A percentile compares a stretch with the other conserved stretches of the same genome.
Evolutionary conservation across 1,140 invertebrate genomes (phyloP).

Genomic region (Macrotrachela quadricornifera): DNA sequence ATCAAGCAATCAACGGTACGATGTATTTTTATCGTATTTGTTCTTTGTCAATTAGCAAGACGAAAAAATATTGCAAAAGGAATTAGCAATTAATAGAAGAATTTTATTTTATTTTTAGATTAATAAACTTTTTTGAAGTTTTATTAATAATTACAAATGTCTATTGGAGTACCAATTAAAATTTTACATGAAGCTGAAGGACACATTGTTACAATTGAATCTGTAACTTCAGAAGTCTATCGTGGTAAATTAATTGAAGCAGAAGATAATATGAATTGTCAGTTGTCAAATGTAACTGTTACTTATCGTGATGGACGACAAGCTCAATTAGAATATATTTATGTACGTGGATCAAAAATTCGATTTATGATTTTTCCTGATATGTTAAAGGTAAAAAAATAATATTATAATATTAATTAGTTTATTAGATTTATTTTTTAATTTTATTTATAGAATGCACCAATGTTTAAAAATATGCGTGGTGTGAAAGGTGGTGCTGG

Average conservation of each 20-base stretch:
- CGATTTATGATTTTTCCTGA: constrained; percentile 94
- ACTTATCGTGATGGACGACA: constrained; percentile 60
- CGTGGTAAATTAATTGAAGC: constrained; percentile 93
- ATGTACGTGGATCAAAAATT: constrained; percentile 92
- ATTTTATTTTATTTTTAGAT: no score
- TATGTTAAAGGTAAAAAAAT: constrained; percentile 70
- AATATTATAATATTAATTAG: constrained; percentile 90
- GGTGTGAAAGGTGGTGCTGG: constrained; percentile 32
- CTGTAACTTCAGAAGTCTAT: constrained; percentile 68
- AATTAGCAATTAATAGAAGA: no score
- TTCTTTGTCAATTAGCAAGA: no score
- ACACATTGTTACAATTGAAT: constrained; percentile 92
- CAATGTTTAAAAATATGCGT: constrained; percentile 20
- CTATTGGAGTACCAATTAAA: constrained; percentile 77
- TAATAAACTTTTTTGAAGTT: no score
- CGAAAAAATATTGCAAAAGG: no score
- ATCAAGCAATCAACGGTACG: no score
- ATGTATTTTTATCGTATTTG: no score
- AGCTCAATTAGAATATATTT: constrained; percentile 83
- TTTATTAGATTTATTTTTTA: no score
- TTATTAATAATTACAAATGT: no score
- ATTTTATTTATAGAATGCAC: constrained; percentile 1
- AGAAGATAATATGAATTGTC: constrained; percentile 93
- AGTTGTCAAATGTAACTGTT: constrained; percentile 71
- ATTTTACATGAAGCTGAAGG: constrained; percentile 97